phyloP scores from a whole-genome alignment of 2,113 vertebrate species.

The Sinocyclocheilus anophthalmus region DNA sequence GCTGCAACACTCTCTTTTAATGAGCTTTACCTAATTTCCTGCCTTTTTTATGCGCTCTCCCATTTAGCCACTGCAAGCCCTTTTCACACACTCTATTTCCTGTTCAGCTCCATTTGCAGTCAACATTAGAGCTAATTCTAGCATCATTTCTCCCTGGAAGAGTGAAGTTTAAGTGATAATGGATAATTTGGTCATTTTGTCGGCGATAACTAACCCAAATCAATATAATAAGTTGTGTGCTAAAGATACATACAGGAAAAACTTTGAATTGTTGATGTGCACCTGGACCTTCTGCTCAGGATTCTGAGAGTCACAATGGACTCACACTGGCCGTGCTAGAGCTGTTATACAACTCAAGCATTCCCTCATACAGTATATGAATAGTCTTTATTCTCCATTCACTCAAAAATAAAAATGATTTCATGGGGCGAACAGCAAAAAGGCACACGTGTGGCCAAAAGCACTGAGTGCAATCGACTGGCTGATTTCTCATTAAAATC shows the following conservation, averaged over 20 bases:
- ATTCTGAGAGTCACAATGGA: slow-evolving; percentile 1
- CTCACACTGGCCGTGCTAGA: neutral
- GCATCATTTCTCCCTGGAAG: slow-evolving; percentile 38
- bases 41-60: slow-evolving; percentile 49
- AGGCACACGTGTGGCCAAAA: neutral
- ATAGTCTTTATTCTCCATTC: slow-evolving; percentile 11
- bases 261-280: slow-evolving; percentile 20
- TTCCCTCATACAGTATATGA: neutral
- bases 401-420: slow-evolving; percentile 17
- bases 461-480: neutral
- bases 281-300: neutral
- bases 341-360: neutral
- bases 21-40: slow-evolving; percentile 59
- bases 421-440: neutral
- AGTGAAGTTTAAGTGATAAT: slow-evolving; percentile 37
- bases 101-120: slow-evolving; percentile 60
- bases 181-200: slow-evolving; percentile 34
- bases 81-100: slow-evolving; percentile 56
- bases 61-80: slow-evolving; percentile 37
- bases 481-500: slow-evolving; percentile 3
- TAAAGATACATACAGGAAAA: slow-evolving; percentile 1
- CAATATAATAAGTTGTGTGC: slow-evolving; percentile 23
- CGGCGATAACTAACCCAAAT: neutral
- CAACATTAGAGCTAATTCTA: slow-evolving; percentile 55
- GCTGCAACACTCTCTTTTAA: slow-evolving; percentile 56